These are phyloP conservation scores for Xiphophorus maculatus DNA, from an alignment of 2,113 vertebrate genomes.

Conservation along the genomic window DNA sequence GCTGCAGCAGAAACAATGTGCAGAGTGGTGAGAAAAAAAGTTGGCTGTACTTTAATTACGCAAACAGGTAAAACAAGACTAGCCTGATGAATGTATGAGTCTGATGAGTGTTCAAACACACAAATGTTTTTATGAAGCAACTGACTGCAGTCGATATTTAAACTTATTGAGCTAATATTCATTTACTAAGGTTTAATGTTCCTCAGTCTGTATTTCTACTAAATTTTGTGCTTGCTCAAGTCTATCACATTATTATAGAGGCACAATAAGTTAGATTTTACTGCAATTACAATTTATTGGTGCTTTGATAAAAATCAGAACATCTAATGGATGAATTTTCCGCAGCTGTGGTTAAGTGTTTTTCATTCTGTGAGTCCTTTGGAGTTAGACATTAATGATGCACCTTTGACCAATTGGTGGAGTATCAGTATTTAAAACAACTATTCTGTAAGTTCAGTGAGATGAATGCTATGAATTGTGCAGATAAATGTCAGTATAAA, in stretches of 20 bases:
- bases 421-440: not conserved
- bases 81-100: not conserved
- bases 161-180: not conserved
- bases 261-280: not conserved
- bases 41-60: not conserved
- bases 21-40: not conserved
- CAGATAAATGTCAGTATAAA: conserved; percentile 7
- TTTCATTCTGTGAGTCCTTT: not conserved
- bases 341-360: not conserved
- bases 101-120: too few relatives aligned
- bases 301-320: too few relatives aligned
- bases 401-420: not conserved
- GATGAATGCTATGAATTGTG: not conserved
- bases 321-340: not conserved
- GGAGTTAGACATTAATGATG: not conserved
- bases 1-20: conserved; percentile 68
- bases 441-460: not conserved
- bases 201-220: too few relatives aligned
- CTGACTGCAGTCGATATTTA: not conserved
- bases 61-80: too few relatives aligned
- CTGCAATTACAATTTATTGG: too few relatives aligned
- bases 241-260: not conserved
- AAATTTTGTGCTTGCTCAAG: too few relatives aligned
- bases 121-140: too few relatives aligned
- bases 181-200: not conserved